Conservation (phyloP, 1,140 invertebrate genomes). For the Trichogramma pretiosum region DNA sequence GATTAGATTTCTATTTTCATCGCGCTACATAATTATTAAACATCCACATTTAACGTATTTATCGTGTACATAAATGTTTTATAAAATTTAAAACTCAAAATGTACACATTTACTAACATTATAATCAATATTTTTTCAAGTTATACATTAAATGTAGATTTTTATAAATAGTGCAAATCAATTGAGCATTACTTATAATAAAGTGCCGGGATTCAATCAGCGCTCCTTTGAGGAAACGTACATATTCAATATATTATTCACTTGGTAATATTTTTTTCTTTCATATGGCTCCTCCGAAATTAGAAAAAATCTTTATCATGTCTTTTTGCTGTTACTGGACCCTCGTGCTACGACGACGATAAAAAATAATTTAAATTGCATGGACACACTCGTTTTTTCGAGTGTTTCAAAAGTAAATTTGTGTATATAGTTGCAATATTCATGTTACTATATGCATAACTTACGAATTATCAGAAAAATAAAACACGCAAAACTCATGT, state of each 20-base stretch:
- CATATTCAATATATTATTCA: constrained; percentile 37
- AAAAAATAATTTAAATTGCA: constrained; percentile 17
- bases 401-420: no score
- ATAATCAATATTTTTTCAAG: constrained; percentile 1
- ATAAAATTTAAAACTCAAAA: no score
- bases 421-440: no score
- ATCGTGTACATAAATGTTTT: no score
- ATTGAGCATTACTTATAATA: constrained; percentile 18
- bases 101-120: no score
- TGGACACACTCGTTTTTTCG: background rate
- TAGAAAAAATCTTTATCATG: constrained; percentile 5
- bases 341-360: constrained; percentile 15
- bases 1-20: constrained; percentile 40
- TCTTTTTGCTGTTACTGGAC: constrained; percentile 14
- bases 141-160: constrained; percentile 37
- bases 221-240: constrained; percentile 44
- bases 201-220: constrained; percentile 18
- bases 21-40: constrained; percentile 23
- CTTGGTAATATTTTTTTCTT: constrained; percentile 4
- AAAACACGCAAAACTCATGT: no score
- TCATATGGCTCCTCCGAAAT: constrained; percentile 12
- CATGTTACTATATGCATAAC: no score
- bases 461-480: no score
- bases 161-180: constrained; percentile 24
- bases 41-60: constrained; percentile 35